These are phyloP conservation scores for Eurosta solidaginis DNA, from an alignment of 1,140 invertebrate genomes.

Conservation along the genomic window DNA sequence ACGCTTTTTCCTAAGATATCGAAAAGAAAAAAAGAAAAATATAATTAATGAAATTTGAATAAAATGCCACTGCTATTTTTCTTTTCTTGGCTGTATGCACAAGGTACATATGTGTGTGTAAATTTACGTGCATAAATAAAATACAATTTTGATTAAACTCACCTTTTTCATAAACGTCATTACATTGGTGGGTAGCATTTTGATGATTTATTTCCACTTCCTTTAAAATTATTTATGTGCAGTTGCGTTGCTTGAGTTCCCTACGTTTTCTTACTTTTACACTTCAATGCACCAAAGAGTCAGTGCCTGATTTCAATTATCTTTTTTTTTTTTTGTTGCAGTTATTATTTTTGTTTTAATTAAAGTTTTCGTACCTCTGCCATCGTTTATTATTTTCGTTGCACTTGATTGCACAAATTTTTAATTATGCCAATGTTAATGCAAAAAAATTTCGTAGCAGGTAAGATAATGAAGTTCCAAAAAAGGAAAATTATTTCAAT, in stretches of 20 bases:
- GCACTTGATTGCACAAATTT: not conserved
- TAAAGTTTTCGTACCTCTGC: not conserved
- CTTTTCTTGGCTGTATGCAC: too few species aligned
- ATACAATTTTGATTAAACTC: slow-evolving; percentile 40
- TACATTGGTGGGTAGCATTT: slow-evolving; percentile 78
- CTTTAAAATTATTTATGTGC: not conserved
- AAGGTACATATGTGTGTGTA: too few species aligned
- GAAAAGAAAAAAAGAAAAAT: too few species aligned
- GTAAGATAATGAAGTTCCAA: not conserved
- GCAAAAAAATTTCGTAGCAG: not conserved
- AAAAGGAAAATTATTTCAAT: not conserved
- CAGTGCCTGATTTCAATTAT: too few species aligned
- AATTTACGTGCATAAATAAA: too few species aligned
- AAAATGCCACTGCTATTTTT: too few species aligned
- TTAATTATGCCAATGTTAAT: not conserved
- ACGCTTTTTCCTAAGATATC: too few species aligned
- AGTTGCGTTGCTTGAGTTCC: not conserved
- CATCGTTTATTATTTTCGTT: not conserved
- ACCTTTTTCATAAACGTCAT: slow-evolving; percentile 86
- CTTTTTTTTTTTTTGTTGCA: not conserved
- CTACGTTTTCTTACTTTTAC: not conserved
- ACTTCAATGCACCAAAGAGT: too few species aligned
- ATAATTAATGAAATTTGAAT: too few species aligned
- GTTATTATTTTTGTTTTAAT: too few species aligned
- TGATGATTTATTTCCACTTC: slow-evolving; percentile 56